These are phyloP conservation scores for Carcharodon carcharias DNA, from an alignment of 2,797 vertebrate genomes.

Conservation along the genomic window DNA sequence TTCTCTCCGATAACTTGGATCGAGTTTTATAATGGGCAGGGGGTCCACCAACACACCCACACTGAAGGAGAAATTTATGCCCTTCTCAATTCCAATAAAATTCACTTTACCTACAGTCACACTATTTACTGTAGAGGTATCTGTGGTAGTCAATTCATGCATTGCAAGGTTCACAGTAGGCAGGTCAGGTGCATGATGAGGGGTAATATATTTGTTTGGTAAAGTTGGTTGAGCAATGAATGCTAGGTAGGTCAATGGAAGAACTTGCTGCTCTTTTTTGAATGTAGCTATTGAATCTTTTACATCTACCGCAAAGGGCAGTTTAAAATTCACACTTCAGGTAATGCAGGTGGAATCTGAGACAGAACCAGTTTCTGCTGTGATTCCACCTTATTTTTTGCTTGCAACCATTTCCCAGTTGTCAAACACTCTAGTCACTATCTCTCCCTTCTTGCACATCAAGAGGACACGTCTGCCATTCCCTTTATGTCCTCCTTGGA, in stretches of 20 bases:
- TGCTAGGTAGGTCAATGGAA: neutral
- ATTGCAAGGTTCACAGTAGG: neutral
- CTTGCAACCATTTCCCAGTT: neutral
- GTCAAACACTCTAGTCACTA: neutral
- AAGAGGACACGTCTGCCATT: neutral
- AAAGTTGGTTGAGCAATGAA: neutral
- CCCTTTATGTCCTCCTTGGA: neutral
- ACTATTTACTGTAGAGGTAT: neutral
- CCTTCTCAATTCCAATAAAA: neutral
- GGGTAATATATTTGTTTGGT: neutral
- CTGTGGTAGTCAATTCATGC: neutral
- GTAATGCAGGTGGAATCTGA: neutral
- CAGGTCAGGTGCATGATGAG: neutral
- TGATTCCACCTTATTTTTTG: neutral
- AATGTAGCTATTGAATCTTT: neutral
- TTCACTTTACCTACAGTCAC: neutral
- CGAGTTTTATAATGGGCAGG: neutral
- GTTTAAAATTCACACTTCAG: neutral
- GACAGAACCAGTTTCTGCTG: neutral
- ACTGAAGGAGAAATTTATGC: neutral
- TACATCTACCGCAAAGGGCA: neutral
- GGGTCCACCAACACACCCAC: neutral
- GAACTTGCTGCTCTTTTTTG: neutral
- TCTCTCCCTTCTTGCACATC: neutral
- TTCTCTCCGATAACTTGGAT: neutral